These are phyloP conservation scores for Australoheros scitulus DNA, from an alignment of 2,113 vertebrate species.

Conservation along the genomic window DNA sequence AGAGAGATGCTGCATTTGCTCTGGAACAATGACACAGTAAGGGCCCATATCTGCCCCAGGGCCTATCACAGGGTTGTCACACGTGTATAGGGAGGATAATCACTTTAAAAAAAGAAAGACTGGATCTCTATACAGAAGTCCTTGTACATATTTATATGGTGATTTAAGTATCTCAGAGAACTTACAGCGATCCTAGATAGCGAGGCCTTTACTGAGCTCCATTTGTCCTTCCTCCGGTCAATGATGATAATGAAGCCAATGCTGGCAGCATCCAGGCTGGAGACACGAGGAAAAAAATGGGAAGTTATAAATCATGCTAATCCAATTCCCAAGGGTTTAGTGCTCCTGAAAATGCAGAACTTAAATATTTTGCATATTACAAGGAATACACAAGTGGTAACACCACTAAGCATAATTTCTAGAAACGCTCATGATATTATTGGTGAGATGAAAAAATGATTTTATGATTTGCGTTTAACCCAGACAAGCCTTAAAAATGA, in stretches of 20 bases:
- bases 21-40: background rate
- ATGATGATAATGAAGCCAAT: slow-evolving; percentile 95
- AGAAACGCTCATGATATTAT: background rate
- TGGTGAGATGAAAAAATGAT: background rate
- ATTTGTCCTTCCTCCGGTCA: slow-evolving; percentile 94
- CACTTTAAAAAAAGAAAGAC: background rate
- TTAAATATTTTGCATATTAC: background rate
- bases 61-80: background rate
- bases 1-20: background rate
- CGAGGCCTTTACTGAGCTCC: slow-evolving; percentile 93
- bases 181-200: slow-evolving; percentile 92
- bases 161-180: slow-evolving; percentile 28
- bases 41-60: background rate
- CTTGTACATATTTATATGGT: background rate
- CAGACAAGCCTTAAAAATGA: too few relatives aligned
- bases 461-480: background rate
- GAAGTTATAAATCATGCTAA: background rate
- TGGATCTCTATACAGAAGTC: background rate
- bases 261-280: slow-evolving; percentile 92
- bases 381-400: background rate
- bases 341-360: background rate
- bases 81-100: background rate
- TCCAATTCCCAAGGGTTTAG: background rate
- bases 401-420: background rate
- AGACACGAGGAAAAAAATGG: slow-evolving; percentile 49